phyloP scores from a whole-genome alignment of 2,797 vertebrate species.

The Loris lydekkerianus region DNA sequence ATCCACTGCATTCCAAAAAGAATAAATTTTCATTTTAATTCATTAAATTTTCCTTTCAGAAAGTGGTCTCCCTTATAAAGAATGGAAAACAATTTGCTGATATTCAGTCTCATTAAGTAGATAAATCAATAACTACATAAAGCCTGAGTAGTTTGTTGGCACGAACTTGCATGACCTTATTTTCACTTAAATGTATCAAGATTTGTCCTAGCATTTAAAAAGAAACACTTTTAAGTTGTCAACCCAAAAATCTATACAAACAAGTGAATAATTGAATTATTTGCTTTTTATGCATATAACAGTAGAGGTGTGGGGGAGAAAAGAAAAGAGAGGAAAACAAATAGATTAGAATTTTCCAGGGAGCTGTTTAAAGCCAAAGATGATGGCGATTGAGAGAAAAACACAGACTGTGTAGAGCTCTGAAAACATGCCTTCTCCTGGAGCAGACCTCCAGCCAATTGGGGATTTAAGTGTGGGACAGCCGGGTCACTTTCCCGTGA shows the following conservation, averaged over 20 bases:
- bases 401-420: constrained; percentile 76
- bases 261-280: constrained; percentile 78
- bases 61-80: constrained; percentile 80
- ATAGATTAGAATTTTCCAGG: constrained; percentile 55
- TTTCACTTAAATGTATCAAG: constrained; percentile 84
- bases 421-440: constrained; percentile 78
- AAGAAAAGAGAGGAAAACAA: neutral
- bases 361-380: constrained; percentile 68
- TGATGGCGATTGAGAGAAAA: constrained; percentile 53
- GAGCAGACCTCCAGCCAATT: constrained; percentile 81
- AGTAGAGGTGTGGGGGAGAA: neutral
- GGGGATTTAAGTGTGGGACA: constrained; percentile 80
- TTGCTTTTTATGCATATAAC: constrained; percentile 24
- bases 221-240: constrained; percentile 69
- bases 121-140: constrained; percentile 87
- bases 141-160: constrained; percentile 88
- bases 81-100: constrained; percentile 84
- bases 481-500: constrained; percentile 82
- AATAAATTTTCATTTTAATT: constrained; percentile 74
- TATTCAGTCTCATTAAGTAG: constrained; percentile 85
- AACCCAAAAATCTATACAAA: constrained; percentile 75
- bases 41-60: constrained; percentile 79
- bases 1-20: constrained; percentile 11
- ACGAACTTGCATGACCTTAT: constrained; percentile 77
- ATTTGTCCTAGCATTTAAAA: constrained; percentile 76